Evolutionary conservation across 2,113 vertebrate genomes (phyloP).

Genomic region (Dolichotis patagonum): DNA sequence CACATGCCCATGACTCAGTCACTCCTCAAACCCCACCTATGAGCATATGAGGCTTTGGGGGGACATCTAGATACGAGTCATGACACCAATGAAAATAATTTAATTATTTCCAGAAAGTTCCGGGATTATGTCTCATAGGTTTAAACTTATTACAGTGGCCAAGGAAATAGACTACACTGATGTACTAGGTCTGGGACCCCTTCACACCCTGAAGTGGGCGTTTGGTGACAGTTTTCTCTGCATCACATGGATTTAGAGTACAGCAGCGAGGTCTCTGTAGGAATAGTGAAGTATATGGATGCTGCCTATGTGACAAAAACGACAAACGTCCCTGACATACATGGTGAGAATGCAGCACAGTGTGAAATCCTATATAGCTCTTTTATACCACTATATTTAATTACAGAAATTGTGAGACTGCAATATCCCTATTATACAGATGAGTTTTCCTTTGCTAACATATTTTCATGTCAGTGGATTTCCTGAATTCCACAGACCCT

Average conservation of each 20-base stretch:
- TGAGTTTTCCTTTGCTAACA: background rate
- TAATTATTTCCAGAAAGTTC: background rate
- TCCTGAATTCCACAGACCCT: constrained; percentile 9
- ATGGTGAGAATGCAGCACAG: background rate
- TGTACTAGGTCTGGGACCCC: background rate
- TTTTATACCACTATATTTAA: background rate
- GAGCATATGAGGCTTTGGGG: background rate
- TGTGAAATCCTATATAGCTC: background rate
- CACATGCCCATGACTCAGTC: background rate
- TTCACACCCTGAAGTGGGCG: background rate
- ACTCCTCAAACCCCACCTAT: background rate
- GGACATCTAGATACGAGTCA: background rate
- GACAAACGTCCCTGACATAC: background rate
- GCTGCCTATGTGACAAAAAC: background rate
- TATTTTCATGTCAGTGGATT: background rate
- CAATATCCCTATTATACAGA: constrained; percentile 4
- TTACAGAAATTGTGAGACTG: background rate
- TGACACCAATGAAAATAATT: background rate
- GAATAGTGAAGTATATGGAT: background rate
- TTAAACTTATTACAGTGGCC: constrained; percentile 11
- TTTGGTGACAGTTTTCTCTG: background rate
- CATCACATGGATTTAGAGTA: background rate
- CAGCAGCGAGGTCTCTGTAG: background rate
- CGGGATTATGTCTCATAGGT: background rate
- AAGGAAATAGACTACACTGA: background rate